phyloP scores from a whole-genome alignment of 2,888 invertebrate species.

The Hyposoter dolosus region DNA sequence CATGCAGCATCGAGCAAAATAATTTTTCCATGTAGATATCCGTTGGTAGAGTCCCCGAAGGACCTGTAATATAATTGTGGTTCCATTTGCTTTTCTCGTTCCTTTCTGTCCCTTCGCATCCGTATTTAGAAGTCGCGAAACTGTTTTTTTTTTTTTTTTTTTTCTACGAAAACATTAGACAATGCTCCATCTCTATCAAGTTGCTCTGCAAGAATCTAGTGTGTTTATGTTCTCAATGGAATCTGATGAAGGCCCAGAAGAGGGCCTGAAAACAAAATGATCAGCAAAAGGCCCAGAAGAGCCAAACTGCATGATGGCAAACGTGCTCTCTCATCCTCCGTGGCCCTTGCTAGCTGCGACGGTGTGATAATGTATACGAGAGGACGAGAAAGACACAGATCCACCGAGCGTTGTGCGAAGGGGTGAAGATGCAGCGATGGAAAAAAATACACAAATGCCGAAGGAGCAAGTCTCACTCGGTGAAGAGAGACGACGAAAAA shows the following conservation, averaged over 20 bases:
- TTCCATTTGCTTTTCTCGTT: conserved; percentile 5
- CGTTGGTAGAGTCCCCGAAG: conserved; percentile 8
- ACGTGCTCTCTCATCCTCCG: conserved; percentile 5
- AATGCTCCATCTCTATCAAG: background rate
- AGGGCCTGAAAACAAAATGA: conserved; percentile 2
- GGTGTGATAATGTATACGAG: conserved; percentile 52
- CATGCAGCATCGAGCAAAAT: conserved; percentile 27
- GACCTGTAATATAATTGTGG: conserved; percentile 14
- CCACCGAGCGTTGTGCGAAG: conserved; percentile 57
- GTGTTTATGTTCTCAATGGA: conserved; percentile 3
- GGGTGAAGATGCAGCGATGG: conserved; percentile 49
- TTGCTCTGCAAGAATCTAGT: conserved; percentile 19
- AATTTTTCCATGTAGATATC: conserved; percentile 35
- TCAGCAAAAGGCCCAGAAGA: conserved; percentile 51
- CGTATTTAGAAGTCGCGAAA: background rate
- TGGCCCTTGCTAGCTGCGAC: conserved; percentile 6
- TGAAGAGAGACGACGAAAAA: conserved; percentile 78
- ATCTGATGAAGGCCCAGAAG: background rate
- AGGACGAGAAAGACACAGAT: conserved; percentile 45
- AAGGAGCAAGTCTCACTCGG: conserved; percentile 56
- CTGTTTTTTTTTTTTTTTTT: background rate
- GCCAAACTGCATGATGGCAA: conserved; percentile 9
- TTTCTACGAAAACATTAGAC: background rate
- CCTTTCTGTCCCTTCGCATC: background rate
- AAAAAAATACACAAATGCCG: conserved; percentile 69